Conservation (phyloP, 2,797 vertebrate species). For the Poeciliopsis paucimaculata region DNA sequence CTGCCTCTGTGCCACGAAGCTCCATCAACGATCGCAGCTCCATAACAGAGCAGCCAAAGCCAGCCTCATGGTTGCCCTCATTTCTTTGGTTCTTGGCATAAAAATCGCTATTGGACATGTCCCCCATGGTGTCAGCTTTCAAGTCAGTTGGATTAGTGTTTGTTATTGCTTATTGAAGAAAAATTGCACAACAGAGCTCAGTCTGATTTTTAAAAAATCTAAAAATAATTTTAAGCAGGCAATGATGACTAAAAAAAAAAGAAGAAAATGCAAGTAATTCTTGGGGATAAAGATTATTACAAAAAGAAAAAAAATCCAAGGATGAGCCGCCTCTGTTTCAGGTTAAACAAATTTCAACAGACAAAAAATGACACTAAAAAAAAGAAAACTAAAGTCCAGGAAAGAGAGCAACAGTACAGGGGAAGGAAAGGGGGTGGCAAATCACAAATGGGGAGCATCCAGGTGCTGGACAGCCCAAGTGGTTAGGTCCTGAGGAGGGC, state of each 20-base stretch:
- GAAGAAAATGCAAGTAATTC: conserved; percentile 30
- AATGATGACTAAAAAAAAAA: conserved; percentile 37
- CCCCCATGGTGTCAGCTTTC: conserved; percentile 88
- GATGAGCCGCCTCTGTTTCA: conserved; percentile 56
- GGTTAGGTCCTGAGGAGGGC: conserved; percentile 79
- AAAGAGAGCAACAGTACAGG: conserved; percentile 60
- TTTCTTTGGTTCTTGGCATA: conserved; percentile 99
- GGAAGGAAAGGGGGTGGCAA: conserved; percentile 65
- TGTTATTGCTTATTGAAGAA: conserved; percentile 77
- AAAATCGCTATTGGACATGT: conserved; percentile 99
- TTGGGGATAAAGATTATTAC: conserved; percentile 43
- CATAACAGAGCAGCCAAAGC: conserved; percentile 92
- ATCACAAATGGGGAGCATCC: conserved; percentile 72
- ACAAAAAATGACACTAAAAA: conserved; percentile 58
- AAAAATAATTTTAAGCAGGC: conserved; percentile 55
- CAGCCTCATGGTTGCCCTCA: conserved; percentile 89
- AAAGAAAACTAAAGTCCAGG: conserved; percentile 58
- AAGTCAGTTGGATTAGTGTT: conserved; percentile 65
- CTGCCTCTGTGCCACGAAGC: conserved; percentile 93
- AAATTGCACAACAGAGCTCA: conserved; percentile 57
- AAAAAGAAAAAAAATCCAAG: conserved; percentile 45
- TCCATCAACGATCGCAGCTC: conserved; percentile 98
- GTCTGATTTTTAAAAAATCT: conserved; percentile 55
- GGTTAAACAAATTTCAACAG: conserved; percentile 48
- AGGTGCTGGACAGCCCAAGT: conserved; percentile 76